Percentiles rank a stretch among this genome's conserved stretches.
Conservation (phyloP, 2,797 vertebrate species). For the Artibeus lituratus region DNA sequence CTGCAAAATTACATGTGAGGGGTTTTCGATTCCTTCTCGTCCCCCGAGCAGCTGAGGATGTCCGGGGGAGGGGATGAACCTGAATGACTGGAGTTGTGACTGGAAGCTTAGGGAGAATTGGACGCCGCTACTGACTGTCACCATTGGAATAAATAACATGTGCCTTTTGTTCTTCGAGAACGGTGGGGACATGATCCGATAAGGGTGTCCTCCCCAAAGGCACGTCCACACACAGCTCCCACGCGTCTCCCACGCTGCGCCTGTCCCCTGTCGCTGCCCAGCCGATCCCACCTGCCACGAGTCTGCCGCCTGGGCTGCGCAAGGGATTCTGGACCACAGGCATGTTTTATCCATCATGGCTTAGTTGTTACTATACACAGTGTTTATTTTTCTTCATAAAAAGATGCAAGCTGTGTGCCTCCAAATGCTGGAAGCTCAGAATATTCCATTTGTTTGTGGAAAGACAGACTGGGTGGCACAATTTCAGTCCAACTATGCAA, state of each 20-base stretch:
- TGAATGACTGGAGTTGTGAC: neutral
- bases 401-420: constrained; percentile 65
- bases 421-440: constrained; percentile 63
- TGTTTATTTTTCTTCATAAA: constrained; percentile 70
- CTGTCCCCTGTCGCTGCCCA: neutral
- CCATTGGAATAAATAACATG: neutral
- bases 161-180: neutral
- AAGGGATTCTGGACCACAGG: neutral
- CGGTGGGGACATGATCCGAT: neutral
- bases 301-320: neutral
- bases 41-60: neutral
- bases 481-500: constrained; percentile 54
- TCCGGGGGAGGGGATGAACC: rapidly evolving
- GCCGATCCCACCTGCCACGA: neutral
- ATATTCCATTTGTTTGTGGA: constrained; percentile 60
- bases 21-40: neutral
- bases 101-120: neutral
- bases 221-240: neutral
- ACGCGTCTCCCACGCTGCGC: rapidly evolving
- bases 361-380: constrained; percentile 58
- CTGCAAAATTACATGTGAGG: too few relatives aligned
- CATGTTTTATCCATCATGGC: constrained; percentile 54
- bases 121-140: neutral
- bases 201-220: neutral
- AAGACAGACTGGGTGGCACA: constrained; percentile 65